A percentile compares a stretch with the other conserved stretches of the same genome.
Evolutionary conservation across 2,797 vertebrate genomes (phyloP).

Genomic region (Mus minutoides): DNA sequence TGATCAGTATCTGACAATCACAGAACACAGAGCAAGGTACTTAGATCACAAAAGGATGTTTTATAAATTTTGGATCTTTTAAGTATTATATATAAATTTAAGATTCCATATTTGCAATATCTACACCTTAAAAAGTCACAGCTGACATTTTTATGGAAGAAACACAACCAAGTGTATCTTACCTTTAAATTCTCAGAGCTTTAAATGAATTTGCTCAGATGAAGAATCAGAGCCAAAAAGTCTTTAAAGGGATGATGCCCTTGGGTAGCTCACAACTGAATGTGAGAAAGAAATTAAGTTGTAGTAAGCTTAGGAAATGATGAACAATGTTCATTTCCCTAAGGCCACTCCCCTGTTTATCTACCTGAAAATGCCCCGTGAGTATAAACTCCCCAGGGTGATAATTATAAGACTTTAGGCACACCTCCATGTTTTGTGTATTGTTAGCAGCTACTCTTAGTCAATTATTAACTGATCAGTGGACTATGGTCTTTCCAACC

Average conservation of each 20-base stretch:
- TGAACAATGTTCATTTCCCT: neutral
- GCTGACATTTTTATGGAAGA: neutral
- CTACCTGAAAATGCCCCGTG: conserved; percentile 39
- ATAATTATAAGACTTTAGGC: conserved; percentile 10
- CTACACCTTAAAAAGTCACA: neutral
- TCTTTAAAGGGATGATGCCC: neutral
- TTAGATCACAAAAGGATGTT: neutral
- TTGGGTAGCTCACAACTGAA: neutral
- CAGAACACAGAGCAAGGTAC: neutral
- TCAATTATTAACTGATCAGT: conserved; percentile 1
- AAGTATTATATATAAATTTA: neutral
- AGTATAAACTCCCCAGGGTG: conserved; percentile 32
- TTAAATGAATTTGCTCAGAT: conserved; percentile 45
- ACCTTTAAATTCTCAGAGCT: conserved; percentile 58
- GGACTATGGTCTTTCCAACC: neutral
- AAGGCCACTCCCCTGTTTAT: conserved; percentile 59
- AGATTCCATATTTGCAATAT: neutral
- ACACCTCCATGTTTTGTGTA: neutral
- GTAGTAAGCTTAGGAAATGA: neutral
- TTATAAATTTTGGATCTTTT: neutral
- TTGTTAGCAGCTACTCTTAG: neutral
- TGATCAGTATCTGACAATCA: neutral
- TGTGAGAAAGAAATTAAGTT: neutral
- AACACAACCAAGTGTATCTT: conserved; percentile 35
- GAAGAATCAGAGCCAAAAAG: conserved; percentile 50